Conservation (phyloP, 2,113 vertebrate genomes). For the Pristiophorus japonicus region DNA sequence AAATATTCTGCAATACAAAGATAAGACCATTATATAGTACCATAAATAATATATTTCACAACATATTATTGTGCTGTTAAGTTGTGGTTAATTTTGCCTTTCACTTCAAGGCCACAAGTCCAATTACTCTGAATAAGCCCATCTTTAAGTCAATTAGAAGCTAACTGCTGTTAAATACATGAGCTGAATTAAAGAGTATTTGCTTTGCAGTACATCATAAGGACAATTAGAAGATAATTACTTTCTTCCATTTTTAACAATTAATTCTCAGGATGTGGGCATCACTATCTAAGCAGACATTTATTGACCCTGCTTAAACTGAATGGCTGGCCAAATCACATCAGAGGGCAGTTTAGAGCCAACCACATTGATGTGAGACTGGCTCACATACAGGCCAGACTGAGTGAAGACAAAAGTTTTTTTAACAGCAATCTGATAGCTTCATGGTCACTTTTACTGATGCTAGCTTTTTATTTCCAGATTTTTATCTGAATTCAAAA, state of each 20-base stretch:
- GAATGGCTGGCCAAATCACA: background rate
- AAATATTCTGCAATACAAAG: background rate
- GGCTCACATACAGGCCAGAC: background rate
- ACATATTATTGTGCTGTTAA: background rate
- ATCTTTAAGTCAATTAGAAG: background rate
- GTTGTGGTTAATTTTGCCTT: background rate
- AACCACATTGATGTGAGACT: background rate
- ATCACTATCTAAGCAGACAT: background rate
- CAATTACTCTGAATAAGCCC: too few relatives aligned
- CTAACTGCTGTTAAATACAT: background rate
- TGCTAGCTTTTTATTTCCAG: background rate
- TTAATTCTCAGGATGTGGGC: background rate
- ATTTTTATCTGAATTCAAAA: background rate
- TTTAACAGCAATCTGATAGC: background rate
- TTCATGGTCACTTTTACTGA: background rate
- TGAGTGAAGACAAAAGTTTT: background rate
- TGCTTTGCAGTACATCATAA: background rate
- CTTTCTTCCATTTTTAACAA: background rate
- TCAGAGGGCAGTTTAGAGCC: background rate
- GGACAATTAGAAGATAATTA: background rate
- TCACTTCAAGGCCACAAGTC: background rate
- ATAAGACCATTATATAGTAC: background rate
- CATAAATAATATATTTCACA: background rate
- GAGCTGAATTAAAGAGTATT: background rate
- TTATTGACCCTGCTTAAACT: background rate